Evolutionary conservation across 2,113 vertebrate genomes (phyloP).

Genomic region (Coturnix japonica): DNA sequence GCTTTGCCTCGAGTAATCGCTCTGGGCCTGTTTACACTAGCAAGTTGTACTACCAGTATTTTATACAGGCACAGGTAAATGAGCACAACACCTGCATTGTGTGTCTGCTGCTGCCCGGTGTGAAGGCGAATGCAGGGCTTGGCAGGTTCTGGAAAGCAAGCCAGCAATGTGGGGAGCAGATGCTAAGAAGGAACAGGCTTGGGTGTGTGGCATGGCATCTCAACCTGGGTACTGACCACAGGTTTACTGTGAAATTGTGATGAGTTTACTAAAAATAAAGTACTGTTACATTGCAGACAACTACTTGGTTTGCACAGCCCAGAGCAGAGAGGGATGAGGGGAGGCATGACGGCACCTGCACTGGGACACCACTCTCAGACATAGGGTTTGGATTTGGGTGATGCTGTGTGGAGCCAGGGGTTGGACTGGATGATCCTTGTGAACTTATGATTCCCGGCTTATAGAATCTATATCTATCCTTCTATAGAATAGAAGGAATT

Average conservation of each 20-base stretch:
- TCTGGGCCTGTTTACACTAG: constrained; percentile 50
- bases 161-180: neutral
- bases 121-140: constrained; percentile 8
- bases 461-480: neutral
- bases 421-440: neutral
- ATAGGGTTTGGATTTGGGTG: neutral
- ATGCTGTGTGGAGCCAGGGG: neutral
- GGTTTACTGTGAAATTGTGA: constrained; percentile 21
- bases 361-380: neutral
- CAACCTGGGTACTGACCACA: neutral
- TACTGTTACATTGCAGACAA: neutral
- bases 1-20: constrained; percentile 37
- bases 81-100: constrained; percentile 53
- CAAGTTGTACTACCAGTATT: constrained; percentile 53
- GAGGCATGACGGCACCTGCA: neutral
- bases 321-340: neutral
- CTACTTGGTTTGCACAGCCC: neutral
- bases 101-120: neutral
- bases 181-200: neutral
- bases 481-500: constrained; percentile 33
- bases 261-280: constrained; percentile 45
- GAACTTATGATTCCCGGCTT: neutral
- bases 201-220: constrained; percentile 5
- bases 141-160: neutral
- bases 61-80: neutral